Evolutionary conservation across 2,113 vertebrate genomes (phyloP), one percentile per base, ranked within the genome.

Genomic region (Laticauda laticaudata): DNA sequence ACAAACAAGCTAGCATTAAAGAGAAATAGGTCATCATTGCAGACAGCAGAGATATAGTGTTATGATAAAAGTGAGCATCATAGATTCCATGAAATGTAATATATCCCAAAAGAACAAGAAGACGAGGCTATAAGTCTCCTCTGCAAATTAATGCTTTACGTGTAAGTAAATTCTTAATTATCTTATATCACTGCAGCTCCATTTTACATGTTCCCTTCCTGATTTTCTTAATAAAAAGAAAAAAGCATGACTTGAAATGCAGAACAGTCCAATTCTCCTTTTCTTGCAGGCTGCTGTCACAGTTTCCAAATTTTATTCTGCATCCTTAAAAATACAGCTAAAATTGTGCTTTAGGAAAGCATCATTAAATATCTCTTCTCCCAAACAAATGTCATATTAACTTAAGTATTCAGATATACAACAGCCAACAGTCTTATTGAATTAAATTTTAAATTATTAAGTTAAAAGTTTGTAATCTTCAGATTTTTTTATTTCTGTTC

Each of bases 41-140:
- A 5, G 29, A 29, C 59, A 92, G 54, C 61, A 20, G 11, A 85
- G 26, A 95, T 0, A 12, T 69, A 93, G 93, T 14, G n/a, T 43
- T 85, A 94, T 93, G 93, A 29, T 87, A 94, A 94, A 96, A 45
- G 94, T 88, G 57, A 93, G 92, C 94, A 95, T 94, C 91, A 92
- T 87, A 0, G 39, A 23, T 81, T 91, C 55, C 55, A 39, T 8
- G 88, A 59, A 95, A 0, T 39, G 0, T 90, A 94, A 48, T 61
- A 92, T 43, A 91, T 87, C n/a, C 88, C 5, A 21, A 92, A 94
- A 95, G 34, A 55, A 39, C 11, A 26, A 29, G 87, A 54, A 96
- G 92, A 21, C 21, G 20, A 93, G 23, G 11, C 39, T 5, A 12
- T 5, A 9, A 1, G 23, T 61, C 90, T 24, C 69, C 48, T 43